Percentiles rank a stretch among this genome's conserved stretches.
Evolutionary conservation across 2,888 invertebrate genomes (phyloP).

Genomic region (Coecobrya sp.): DNA sequence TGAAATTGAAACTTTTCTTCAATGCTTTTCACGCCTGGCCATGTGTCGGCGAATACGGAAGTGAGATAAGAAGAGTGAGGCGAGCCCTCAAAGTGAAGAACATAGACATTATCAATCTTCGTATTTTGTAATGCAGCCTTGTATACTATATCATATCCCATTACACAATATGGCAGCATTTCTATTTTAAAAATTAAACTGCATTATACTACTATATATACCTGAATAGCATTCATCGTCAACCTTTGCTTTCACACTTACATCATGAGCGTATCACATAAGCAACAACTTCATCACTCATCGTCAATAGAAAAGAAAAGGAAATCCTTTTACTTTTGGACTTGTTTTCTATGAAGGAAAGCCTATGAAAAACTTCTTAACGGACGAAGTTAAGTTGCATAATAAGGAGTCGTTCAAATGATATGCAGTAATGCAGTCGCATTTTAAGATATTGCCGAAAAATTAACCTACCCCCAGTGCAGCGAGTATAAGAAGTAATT

Average conservation of each 20-base stretch:
- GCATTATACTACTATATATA: background rate
- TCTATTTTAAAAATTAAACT: background rate
- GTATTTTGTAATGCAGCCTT: no score
- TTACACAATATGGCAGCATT: no score
- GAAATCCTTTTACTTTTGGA: background rate
- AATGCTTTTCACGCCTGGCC: conserved; percentile 71
- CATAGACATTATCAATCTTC: no score
- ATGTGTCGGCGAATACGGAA: conserved; percentile 63
- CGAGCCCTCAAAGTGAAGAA: background rate
- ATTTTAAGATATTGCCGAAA: no score
- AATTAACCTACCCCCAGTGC: no score
- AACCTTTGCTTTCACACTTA: background rate
- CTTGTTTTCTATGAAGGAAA: background rate
- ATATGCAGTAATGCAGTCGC: no score
- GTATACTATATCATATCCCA: no score
- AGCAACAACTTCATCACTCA: conserved; percentile 19
- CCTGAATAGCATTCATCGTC: background rate
- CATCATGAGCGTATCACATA: background rate
- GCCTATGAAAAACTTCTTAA: background rate
- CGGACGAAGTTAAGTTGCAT: no score
- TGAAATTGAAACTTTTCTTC: conserved; percentile 74
- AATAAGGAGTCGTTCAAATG: no score
- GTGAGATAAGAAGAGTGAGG: conserved; percentile 16
- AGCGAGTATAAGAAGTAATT: background rate
- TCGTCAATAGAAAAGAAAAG: background rate